Conservation (phyloP, 2,888 invertebrate genomes). For the Nemapogon koenigi region DNA sequence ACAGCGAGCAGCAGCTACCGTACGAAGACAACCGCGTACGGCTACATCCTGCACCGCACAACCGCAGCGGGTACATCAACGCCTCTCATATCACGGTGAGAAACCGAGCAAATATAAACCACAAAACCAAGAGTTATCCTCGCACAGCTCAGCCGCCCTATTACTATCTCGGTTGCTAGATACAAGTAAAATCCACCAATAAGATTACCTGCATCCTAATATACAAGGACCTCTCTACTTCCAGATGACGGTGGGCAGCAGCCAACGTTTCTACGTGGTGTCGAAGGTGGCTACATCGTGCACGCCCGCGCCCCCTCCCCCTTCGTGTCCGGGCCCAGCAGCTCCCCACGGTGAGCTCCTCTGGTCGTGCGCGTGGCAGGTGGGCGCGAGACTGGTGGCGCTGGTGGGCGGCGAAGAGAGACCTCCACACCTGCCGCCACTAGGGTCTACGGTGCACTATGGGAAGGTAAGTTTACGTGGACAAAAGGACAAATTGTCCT, state of each 20-base stretch:
- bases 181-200: too few species aligned
- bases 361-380: conserved; percentile 93
- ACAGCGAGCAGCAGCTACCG: conserved; percentile 78
- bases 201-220: too few species aligned
- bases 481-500: too few species aligned
- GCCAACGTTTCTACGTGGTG: conserved; percentile 82
- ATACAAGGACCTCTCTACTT: too few species aligned
- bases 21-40: conserved; percentile 90
- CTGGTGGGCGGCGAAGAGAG: conserved; percentile 69
- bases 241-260: conserved; percentile 82
- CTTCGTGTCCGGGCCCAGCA: conserved; percentile 26
- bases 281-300: conserved; percentile 21
- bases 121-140: too few species aligned
- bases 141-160: too few species aligned
- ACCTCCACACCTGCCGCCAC: conserved; percentile 66
- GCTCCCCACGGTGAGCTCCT: conserved; percentile 55
- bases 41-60: conserved; percentile 80
- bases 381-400: conserved; percentile 82
- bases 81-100: conserved; percentile 87
- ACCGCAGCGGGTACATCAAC: conserved; percentile 90
- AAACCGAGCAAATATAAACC: too few species aligned
- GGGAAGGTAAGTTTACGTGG: conserved; percentile 73
- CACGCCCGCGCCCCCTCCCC: background rate
- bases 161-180: too few species aligned
- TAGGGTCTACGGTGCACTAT: conserved; percentile 62